Percentiles rank a stretch among this genome's conserved stretches.
Evolutionary conservation across 2,113 vertebrate species (phyloP).

Genomic region (Rhea pennata): DNA sequence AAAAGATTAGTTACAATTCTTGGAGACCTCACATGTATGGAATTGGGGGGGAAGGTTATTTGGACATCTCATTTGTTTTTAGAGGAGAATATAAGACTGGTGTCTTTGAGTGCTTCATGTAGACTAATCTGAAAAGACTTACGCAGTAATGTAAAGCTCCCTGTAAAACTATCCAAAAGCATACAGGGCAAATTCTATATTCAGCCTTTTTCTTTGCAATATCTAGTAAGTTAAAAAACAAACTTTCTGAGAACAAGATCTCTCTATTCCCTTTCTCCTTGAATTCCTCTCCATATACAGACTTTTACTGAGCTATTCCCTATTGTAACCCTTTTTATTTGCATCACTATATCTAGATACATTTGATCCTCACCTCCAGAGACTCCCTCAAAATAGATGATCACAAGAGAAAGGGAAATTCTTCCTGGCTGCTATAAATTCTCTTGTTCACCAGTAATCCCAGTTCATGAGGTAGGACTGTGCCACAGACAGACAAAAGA

Average conservation of each 20-base stretch:
- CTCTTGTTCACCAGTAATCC: background rate
- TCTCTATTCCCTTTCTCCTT: background rate
- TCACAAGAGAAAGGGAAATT: background rate
- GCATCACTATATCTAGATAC: background rate
- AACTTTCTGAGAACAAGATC: background rate
- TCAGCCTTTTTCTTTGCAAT: background rate
- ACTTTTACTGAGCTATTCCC: background rate
- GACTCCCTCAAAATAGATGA: background rate
- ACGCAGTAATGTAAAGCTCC: background rate
- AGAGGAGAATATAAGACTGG: background rate
- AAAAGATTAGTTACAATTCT: background rate
- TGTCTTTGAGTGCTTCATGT: background rate
- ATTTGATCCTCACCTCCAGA: fast-evolving
- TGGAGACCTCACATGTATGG: background rate
- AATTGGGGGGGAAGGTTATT: background rate
- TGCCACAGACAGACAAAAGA: background rate
- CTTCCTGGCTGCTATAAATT: background rate
- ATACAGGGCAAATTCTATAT: background rate
- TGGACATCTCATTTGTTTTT: background rate
- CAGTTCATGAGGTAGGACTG: background rate
- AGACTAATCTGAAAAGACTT: background rate
- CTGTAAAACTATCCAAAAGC: background rate
- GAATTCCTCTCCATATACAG: background rate
- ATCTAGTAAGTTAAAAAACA: background rate
- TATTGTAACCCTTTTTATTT: background rate